Conservation (phyloP, 1,140 invertebrate genomes). For the Vanessa tameamea region DNA sequence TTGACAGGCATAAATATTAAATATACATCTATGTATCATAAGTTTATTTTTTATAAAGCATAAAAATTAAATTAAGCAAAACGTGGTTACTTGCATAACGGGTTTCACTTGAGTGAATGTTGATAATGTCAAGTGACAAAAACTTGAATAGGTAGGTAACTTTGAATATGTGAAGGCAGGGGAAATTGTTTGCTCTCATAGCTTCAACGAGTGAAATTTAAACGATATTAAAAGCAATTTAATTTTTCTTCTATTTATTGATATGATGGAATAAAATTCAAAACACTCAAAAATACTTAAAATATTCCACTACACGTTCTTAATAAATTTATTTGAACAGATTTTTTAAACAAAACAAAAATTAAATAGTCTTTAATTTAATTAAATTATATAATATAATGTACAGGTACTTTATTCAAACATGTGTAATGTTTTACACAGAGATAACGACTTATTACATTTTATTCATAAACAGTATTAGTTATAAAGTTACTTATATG, state of each 20-base stretch:
- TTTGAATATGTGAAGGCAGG: constrained; percentile 5
- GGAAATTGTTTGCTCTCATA: background rate
- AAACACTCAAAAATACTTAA: background rate
- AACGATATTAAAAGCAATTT: background rate
- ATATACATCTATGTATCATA: background rate
- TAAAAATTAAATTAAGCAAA: constrained; percentile 12
- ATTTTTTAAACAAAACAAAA: no score
- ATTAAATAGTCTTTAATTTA: no score
- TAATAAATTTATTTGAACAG: no score
- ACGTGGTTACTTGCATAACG: constrained; percentile 16
- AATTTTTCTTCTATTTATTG: background rate
- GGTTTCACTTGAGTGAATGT: constrained; percentile 15
- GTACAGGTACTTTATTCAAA: no score
- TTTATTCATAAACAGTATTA: no score
- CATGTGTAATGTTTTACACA: no score
- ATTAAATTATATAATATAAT: no score
- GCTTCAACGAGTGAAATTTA: background rate
- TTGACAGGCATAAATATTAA: background rate
- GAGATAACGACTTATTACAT: no score
- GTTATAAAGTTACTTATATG: no score
- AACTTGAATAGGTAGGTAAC: constrained; percentile 2
- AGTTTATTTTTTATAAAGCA: background rate
- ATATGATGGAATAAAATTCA: background rate
- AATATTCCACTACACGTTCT: no score
- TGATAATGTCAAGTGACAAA: constrained; percentile 14